Conservation (phyloP, 92 coral and sea anemone species). For the Galaxea fascicularis region DNA sequence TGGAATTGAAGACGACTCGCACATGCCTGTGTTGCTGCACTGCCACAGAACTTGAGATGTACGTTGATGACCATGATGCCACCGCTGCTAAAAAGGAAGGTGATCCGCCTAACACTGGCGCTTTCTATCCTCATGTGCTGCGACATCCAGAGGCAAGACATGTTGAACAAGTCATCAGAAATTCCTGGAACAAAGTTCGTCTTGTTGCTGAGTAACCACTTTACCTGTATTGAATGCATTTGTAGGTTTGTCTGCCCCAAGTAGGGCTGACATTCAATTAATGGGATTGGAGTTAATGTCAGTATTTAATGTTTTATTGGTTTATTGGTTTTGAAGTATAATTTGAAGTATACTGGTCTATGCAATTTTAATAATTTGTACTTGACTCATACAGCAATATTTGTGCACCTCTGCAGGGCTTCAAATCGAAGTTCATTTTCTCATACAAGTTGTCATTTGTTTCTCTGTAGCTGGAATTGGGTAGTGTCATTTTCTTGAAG, state of each 20-base stretch:
- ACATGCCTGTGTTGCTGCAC: slow-evolving; percentile 92
- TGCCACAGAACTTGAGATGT: slow-evolving; percentile 86
- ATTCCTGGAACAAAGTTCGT: slow-evolving; percentile 92
- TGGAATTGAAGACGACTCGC: slow-evolving; percentile 89
- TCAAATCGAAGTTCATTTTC: too few species aligned
- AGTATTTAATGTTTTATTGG: neutral
- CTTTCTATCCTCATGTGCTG: slow-evolving; percentile 94
- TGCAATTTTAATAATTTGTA: neutral
- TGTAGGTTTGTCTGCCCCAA: neutral
- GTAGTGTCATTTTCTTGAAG: too few species aligned
- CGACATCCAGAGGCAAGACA: slow-evolving; percentile 96
- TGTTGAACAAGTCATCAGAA: slow-evolving; percentile 92
- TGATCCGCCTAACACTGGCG: slow-evolving; percentile 83
- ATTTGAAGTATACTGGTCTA: too few species aligned
- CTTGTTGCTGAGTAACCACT: slow-evolving; percentile 90
- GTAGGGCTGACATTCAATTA: neutral
- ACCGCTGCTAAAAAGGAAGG: slow-evolving; percentile 87
- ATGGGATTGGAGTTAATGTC: neutral
- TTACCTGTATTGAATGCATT: neutral
- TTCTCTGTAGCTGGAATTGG: too few species aligned
- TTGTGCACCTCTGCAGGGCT: too few species aligned
- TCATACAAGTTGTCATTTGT: too few species aligned
- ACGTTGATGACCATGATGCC: slow-evolving; percentile 89
- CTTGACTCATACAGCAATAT: too few species aligned
- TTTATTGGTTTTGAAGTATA: neutral